Evolutionary conservation across 2,888 invertebrate species (phyloP).

Genomic region (Hanleya hanleyi): DNA sequence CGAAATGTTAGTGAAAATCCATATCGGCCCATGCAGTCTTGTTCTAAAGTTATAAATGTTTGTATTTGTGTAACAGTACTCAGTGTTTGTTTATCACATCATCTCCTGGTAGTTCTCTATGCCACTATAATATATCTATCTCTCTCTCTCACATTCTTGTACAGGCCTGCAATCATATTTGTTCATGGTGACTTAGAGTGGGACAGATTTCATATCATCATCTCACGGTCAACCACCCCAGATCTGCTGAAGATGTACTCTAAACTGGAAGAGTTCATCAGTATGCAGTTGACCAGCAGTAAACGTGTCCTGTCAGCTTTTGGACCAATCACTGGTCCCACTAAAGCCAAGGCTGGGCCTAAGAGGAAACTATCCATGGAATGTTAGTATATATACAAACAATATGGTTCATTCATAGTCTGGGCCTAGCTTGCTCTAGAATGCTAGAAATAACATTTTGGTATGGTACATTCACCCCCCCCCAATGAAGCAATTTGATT

Average conservation of each 20-base stretch:
- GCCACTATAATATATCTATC: no score
- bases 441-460: no score
- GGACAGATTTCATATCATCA: constrained; percentile 97
- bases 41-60: neutral
- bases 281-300: constrained; percentile 97
- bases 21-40: no score
- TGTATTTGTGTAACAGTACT: neutral
- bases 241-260: constrained; percentile 97
- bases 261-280: constrained; percentile 97
- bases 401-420: no score
- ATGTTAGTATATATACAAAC: constrained; percentile 24
- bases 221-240: constrained; percentile 96
- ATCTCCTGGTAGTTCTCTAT: no score
- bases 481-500: no score
- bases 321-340: constrained; percentile 74
- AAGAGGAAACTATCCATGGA: constrained; percentile 40
- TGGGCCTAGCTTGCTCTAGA: no score
- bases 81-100: neutral
- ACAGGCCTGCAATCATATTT: constrained; percentile 88
- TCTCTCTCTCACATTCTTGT: constrained; percentile 16
- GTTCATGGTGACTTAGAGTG: constrained; percentile 93
- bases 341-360: constrained; percentile 19
- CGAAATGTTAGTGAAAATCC: no score
- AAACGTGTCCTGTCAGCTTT: constrained; percentile 88
- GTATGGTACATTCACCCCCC: no score